Base-by-base conservation (phyloP, 1,140 invertebrate genomes). In the Hyposmocoma kahamanoa region DNA sequence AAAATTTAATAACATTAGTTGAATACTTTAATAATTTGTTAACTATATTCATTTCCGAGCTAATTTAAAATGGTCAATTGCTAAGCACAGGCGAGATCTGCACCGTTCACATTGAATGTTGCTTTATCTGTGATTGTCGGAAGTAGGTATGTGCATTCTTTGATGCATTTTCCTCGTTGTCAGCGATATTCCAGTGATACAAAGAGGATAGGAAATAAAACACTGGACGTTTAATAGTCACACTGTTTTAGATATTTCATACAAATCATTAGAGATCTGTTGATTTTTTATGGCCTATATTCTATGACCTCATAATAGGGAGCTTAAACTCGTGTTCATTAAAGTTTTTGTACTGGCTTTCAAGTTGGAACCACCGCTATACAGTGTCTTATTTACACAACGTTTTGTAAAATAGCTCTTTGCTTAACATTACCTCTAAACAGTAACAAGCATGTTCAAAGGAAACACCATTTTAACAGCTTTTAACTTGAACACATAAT, bases 401-500 rank as follows among this genome's bases (percentile, higher is more conserved):
- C 47, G 47, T 60, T 34, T 59, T 52, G 65, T 48, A 59, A 51
- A 62, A 20, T 28, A 60, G 60, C 69, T 72, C 63, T 76, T 69
- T 49, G 66, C 60, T 73, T 80, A 78, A 80, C 71, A 65, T 61
- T 54, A 70, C 51, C 56, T 65, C 59, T 64, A 59, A 53, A 65
- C 64, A 69, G 65, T 74, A 77, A 78, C 67, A 69, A 68, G 63
- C 65, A 67, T 68, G 67, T 70, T 73, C 22, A 20, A 39, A 67
- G 8, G 22, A 64, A 57, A 73, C 66, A 76, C 62, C 64, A 75
- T 67, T 36, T 77, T 78, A 82, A 84, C 76, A 75, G 77, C 79
- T 80, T 81, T 66, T 81, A 76, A 75, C 71, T 72, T 69, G 79
- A 65, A 81, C 77, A 84, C 77, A 71, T 79, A n/a, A n/a, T 81